Conservation (phyloP, 2,113 vertebrate species). For the Lota lota region DNA sequence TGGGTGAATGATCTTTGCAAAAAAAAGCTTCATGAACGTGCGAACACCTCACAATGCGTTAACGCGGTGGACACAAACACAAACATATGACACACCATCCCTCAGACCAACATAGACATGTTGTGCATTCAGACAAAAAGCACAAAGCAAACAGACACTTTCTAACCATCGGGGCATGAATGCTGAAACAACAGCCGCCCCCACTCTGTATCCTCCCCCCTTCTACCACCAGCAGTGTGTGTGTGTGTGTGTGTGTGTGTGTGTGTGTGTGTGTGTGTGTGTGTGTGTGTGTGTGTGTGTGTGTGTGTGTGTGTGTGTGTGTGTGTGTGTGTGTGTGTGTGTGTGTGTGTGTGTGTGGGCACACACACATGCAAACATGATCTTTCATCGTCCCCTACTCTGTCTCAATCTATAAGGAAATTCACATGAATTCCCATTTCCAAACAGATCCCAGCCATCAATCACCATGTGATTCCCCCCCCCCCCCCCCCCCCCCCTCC, state of each 20-base stretch:
- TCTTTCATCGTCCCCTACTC: no score
- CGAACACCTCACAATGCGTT: slow-evolving; percentile 7
- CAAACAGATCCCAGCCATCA: no score
- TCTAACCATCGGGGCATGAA: slow-evolving; percentile 22
- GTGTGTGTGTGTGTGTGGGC: neutral
- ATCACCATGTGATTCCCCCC: no score
- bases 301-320: neutral
- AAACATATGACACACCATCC: neutral
- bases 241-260: neutral
- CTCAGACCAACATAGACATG: neutral
- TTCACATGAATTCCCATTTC: no score
- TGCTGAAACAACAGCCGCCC: slow-evolving; percentile 12
- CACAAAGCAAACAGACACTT: slow-evolving; percentile 13
- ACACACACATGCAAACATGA: neutral
- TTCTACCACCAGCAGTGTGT: neutral
- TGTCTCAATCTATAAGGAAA: no score
- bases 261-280: slow-evolving; percentile 9
- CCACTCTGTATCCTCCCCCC: neutral
- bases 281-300: neutral
- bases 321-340: slow-evolving; percentile 5
- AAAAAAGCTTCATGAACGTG: slow-evolving; percentile 12
- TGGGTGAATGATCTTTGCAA: neutral
- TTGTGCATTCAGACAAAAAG: no score
- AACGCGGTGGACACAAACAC: neutral
- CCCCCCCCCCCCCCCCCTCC: no score